A percentile compares a stretch with the other conserved stretches of the same genome.
Conservation (phyloP, 2,113 vertebrate species). For the Coryphaenoides rupestris region DNA sequence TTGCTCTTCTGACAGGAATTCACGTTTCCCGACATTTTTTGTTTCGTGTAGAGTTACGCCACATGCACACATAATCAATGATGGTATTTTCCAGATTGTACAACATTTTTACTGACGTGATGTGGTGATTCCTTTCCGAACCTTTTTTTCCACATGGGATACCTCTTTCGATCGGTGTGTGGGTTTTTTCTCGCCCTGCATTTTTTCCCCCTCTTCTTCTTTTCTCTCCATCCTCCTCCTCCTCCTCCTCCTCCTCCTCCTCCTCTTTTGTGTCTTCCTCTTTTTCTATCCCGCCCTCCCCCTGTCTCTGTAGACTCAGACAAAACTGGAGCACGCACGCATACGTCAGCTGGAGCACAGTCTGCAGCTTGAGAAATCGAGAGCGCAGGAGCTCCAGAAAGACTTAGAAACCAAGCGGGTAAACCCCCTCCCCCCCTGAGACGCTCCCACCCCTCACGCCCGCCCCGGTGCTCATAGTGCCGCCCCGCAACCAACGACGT, state of each 20-base stretch:
- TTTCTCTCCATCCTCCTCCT: neutral
- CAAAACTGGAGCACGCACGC: slow-evolving; percentile 92
- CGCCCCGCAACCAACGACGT: slow-evolving; percentile 39
- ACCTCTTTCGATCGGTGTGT: neutral
- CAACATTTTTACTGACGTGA: no score
- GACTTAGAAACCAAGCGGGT: slow-evolving; percentile 92
- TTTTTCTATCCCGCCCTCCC: slow-evolving; percentile 33
- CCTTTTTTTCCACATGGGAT: neutral
- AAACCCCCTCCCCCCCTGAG: slow-evolving; percentile 70
- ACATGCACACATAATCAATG: no score
- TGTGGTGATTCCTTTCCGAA: neutral
- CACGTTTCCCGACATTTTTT: no score
- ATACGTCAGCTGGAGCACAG: slow-evolving; percentile 94
- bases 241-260: neutral
- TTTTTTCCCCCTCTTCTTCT: neutral
- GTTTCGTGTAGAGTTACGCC: no score
- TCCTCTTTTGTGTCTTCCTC: neutral
- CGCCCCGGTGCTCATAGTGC: slow-evolving; percentile 48
- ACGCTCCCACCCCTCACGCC: no score
- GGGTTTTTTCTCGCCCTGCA: neutral
- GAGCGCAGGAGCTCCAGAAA: slow-evolving; percentile 87
- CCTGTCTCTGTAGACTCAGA: slow-evolving; percentile 82
- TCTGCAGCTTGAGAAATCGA: slow-evolving; percentile 93
- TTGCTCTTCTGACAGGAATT: no score
- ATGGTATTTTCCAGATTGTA: no score